Percentiles rank a stretch among this genome's conserved stretches.
Conservation (phyloP, 2,113 vertebrate species). For the Miniopterus natalensis region DNA sequence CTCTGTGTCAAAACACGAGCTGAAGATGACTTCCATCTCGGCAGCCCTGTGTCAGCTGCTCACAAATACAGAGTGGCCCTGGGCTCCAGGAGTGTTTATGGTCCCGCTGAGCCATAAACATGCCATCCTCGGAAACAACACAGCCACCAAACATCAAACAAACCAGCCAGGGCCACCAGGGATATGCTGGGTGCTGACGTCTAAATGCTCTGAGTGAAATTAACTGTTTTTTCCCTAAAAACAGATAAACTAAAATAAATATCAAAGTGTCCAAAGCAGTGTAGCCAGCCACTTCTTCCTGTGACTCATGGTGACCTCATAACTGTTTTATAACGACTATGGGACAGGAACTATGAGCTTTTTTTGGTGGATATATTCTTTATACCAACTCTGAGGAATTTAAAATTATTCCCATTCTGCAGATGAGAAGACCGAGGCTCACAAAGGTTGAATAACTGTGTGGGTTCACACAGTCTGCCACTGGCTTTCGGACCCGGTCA, state of each 20-base stretch:
- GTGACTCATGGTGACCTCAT: neutral
- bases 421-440: neutral
- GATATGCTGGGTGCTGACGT: neutral
- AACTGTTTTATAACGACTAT: neutral
- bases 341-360: neutral
- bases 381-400: neutral
- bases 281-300: slow-evolving; percentile 61
- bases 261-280: slow-evolving; percentile 10
- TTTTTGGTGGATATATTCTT: neutral
- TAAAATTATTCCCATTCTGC: neutral
- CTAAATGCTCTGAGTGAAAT: neutral
- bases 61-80: neutral
- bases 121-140: slow-evolving; percentile 15
- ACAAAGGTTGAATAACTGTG: neutral
- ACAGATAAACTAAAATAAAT: slow-evolving; percentile 75
- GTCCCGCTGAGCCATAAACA: neutral
- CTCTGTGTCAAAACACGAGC: slow-evolving; percentile 57
- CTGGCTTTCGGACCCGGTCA: neutral
- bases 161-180: neutral
- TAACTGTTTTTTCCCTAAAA: slow-evolving; percentile 65
- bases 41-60: neutral
- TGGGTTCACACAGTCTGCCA: neutral
- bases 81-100: neutral
- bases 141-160: neutral
- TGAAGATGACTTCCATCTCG: slow-evolving; percentile 62